A percentile compares a stretch with the other conserved stretches of the same genome.
Conservation (phyloP, 2,888 invertebrate genomes). For the Congeria kusceri region DNA sequence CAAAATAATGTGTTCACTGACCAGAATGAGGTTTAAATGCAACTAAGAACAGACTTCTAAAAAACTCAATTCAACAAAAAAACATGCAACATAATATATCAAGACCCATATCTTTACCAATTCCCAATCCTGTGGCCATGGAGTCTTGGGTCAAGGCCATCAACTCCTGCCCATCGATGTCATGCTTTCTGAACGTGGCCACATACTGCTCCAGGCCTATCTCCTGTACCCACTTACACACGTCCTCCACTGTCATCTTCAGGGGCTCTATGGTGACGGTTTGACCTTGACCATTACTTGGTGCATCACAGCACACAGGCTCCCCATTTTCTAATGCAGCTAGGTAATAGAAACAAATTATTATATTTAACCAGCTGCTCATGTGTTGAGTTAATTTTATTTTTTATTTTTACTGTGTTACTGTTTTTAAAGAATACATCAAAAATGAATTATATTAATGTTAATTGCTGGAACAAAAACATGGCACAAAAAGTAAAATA, state of each 20-base stretch:
- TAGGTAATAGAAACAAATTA: neutral
- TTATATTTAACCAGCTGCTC: too few species aligned
- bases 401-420: too few species aligned
- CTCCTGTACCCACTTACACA: slow-evolving; percentile 88
- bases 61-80: too few species aligned
- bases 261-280: slow-evolving; percentile 41
- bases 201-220: slow-evolving; percentile 87
- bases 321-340: slow-evolving; percentile 45
- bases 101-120: slow-evolving; percentile 80
- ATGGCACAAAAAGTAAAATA: too few species aligned
- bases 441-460: too few species aligned
- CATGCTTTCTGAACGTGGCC: slow-evolving; percentile 86
- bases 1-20: too few species aligned
- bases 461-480: too few species aligned
- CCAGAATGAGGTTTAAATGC: too few species aligned
- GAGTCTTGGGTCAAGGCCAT: slow-evolving; percentile 86
- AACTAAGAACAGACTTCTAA: too few species aligned
- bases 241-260: slow-evolving; percentile 88
- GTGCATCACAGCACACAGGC: slow-evolving; percentile 28
- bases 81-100: neutral
- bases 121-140: slow-evolving; percentile 79
- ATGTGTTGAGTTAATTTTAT: too few species aligned
- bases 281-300: slow-evolving; percentile 5
- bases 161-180: slow-evolving; percentile 88
- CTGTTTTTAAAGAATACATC: too few species aligned